Percentiles rank a stretch among this genome's conserved stretches.
These are phyloP conservation scores for Pelochelys cantorii DNA, from an alignment of 2,797 vertebrate genomes.

Conservation along the genomic window DNA sequence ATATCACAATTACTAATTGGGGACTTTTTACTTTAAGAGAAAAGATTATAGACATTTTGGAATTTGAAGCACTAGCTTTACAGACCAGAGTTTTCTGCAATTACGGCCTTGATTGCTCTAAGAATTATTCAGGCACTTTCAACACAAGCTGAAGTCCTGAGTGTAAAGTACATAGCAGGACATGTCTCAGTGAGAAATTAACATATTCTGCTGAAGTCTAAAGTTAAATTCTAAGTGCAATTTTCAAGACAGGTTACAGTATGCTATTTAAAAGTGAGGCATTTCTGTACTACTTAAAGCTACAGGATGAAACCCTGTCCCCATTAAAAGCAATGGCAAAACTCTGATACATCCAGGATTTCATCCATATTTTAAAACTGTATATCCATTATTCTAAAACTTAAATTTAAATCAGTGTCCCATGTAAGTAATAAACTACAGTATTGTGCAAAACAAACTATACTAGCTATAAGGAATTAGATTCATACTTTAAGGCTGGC, in stretches of 20 bases:
- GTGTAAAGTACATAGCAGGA: not conserved
- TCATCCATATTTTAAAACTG: not conserved
- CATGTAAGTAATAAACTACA: not conserved
- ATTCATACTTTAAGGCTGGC: not conserved
- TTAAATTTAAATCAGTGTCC: not conserved
- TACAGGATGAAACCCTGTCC: not conserved
- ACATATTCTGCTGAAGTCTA: not conserved
- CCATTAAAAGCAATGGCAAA: not conserved
- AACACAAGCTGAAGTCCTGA: not conserved
- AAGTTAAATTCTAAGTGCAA: not conserved
- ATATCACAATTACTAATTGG: not conserved
- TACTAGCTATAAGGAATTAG: not conserved
- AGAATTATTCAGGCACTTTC: not conserved
- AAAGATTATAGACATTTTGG: not conserved
- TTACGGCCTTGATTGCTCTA: not conserved
- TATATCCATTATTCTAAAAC: not conserved
- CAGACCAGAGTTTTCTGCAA: not conserved
- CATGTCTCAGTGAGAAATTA: not conserved
- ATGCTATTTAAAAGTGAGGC: not conserved
- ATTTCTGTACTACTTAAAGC: not conserved
- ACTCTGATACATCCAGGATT: accelerated
- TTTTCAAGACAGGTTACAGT: not conserved
- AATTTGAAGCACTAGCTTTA: not conserved
- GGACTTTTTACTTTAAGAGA: not conserved
- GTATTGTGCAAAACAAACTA: not conserved